A percentile compares a stretch with the other conserved stretches of the same genome.
Evolutionary conservation across 2,888 invertebrate species (phyloP).

Genomic region (Drosophila neutralis): DNA sequence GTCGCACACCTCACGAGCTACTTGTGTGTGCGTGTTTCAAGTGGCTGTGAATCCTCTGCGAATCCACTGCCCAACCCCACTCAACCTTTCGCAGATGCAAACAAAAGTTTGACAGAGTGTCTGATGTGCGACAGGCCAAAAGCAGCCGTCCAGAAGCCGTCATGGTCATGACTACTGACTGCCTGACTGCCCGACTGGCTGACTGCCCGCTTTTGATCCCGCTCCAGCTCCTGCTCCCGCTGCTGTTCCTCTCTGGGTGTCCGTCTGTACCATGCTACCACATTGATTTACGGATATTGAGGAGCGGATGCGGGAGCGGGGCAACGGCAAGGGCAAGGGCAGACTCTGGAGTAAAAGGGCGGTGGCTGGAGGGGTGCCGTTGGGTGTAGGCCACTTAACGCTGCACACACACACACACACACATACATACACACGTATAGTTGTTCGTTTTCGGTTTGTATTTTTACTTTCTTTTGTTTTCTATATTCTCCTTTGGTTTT

Average conservation of each 20-base stretch:
- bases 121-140: slow-evolving; percentile 77
- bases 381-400: slow-evolving; percentile 71
- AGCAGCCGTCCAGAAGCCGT: slow-evolving; percentile 64
- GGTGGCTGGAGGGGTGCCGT: slow-evolving; percentile 10
- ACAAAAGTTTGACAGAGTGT: slow-evolving; percentile 81
- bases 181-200: background rate
- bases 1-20: slow-evolving; percentile 39
- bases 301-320: background rate
- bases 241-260: background rate
- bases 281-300: slow-evolving; percentile 66
- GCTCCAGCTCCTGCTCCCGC: background rate
- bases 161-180: slow-evolving; percentile 46
- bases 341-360: background rate
- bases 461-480: slow-evolving; percentile 32
- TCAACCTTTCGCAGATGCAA: slow-evolving; percentile 25
- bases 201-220: background rate
- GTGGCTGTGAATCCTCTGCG: slow-evolving; percentile 35
- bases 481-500: background rate
- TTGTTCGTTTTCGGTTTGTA: slow-evolving; percentile 24
- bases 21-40: slow-evolving; percentile 38
- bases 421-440: slow-evolving; percentile 10
- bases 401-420: slow-evolving; percentile 11
- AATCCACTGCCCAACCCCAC: background rate
- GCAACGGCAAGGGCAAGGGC: background rate
- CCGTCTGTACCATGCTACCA: slow-evolving; percentile 38